These are phyloP conservation scores for Halocaridina rubra DNA, from an alignment of 2,888 invertebrate species.

Conservation along the genomic window DNA sequence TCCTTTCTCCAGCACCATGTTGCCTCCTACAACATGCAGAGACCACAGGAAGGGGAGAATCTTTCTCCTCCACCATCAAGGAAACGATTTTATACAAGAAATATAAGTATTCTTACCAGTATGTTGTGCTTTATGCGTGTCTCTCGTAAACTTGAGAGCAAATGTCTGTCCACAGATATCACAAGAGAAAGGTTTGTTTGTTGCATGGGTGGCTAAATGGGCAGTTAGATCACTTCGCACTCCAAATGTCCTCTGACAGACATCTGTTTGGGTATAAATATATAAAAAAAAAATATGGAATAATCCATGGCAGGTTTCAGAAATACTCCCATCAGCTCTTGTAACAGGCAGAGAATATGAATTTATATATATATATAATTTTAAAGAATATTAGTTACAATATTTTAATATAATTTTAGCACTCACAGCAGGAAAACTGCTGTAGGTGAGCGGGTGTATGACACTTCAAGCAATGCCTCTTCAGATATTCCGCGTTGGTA, in stretches of 20 bases:
- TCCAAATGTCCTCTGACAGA: slow-evolving; percentile 50
- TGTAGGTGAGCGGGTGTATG: slow-evolving; percentile 39
- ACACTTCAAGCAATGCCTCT: slow-evolving; percentile 36
- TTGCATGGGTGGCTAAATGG: slow-evolving; percentile 52
- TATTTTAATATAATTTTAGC: background rate
- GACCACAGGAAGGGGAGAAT: no score
- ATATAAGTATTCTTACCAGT: slow-evolving; percentile 47
- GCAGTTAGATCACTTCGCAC: slow-evolving; percentile 29
- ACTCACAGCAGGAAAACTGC: slow-evolving; percentile 51
- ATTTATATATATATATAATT: no score
- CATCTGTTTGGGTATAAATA: slow-evolving; percentile 29
- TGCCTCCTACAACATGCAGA: no score
- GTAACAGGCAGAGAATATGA: no score
- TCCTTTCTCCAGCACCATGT: no score
- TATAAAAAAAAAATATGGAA: no score
- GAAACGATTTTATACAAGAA: no score
- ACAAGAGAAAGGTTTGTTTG: slow-evolving; percentile 58
- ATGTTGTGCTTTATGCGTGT: slow-evolving; percentile 59
- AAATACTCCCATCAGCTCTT: no score
- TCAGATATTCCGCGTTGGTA: slow-evolving; percentile 30
- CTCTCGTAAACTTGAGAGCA: slow-evolving; percentile 57
- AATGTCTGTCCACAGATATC: slow-evolving; percentile 60
- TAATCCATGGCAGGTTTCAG: no score
- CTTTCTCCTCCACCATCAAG: no score
- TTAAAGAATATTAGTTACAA: background rate